Conservation (phyloP, 64 coral and sea anemone genomes). For the Pocillopora damicornis region DNA sequence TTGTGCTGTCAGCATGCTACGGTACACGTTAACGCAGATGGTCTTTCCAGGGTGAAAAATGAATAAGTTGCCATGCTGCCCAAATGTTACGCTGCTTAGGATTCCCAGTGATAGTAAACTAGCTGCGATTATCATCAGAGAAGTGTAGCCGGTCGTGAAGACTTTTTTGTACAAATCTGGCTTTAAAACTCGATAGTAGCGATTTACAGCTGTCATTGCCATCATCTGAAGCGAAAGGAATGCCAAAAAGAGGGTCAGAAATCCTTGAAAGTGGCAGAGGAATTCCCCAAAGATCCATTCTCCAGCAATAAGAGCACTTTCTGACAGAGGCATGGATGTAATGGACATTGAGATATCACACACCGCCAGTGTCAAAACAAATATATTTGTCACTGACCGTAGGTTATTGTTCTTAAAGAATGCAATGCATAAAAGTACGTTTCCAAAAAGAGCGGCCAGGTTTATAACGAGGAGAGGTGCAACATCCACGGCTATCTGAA, state of each 20-base stretch:
- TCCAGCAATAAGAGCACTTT: slow-evolving; percentile 28
- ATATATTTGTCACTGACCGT: slow-evolving; percentile 57
- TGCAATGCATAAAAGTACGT: slow-evolving; percentile 50
- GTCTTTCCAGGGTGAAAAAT: slow-evolving; percentile 78
- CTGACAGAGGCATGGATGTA: slow-evolving; percentile 60
- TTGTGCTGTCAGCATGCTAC: slow-evolving; percentile 17
- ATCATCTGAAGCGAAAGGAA: slow-evolving; percentile 85
- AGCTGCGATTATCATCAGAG: slow-evolving; percentile 40
- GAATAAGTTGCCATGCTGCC: slow-evolving; percentile 33
- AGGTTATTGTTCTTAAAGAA: slow-evolving; percentile 45
- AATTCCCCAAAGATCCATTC: slow-evolving; percentile 61
- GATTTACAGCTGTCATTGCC: slow-evolving; percentile 81
- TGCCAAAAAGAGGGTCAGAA: slow-evolving; percentile 54
- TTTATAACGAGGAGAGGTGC: slow-evolving; percentile 52
- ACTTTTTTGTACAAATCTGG: slow-evolving; percentile 50
- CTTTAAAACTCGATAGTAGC: slow-evolving; percentile 63
- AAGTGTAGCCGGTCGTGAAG: slow-evolving; percentile 57
- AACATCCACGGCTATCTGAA: slow-evolving; percentile 7
- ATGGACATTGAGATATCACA: slow-evolving; percentile 60
- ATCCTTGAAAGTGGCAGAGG: slow-evolving; percentile 63
- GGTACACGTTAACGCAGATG: slow-evolving; percentile 55
- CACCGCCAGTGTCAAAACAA: slow-evolving; percentile 51
- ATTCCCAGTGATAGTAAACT: slow-evolving; percentile 31
- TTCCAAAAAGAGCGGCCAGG: slow-evolving; percentile 58
- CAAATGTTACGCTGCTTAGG: slow-evolving; percentile 11